Evolutionary conservation across 1,140 invertebrate species (phyloP), one percentile per base, ranked within the genome.

Genomic region (Magallana angulata): DNA sequence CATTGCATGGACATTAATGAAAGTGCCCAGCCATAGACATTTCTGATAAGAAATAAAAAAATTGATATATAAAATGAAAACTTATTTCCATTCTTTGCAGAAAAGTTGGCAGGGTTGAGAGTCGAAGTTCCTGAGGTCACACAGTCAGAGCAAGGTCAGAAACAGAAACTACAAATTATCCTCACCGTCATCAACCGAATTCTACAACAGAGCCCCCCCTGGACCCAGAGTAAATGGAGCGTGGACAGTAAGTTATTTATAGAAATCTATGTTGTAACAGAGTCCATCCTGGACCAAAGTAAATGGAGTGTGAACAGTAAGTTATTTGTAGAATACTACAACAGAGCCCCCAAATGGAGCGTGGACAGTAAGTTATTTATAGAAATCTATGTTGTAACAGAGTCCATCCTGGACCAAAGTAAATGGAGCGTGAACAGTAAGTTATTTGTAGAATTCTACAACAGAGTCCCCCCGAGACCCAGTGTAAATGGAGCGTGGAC

Each of bases 101-200:
- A 99, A 95, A 98, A 98, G 94, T 95, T 99, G 57, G 98, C 98
- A 0, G 96, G 97, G 68, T 96, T 97, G 59, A 98, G 98, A 95
- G 95, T 99, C 36, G 98, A 99, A 95, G 98, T 99, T 1, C 98
- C 98, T 4, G 99, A 99, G 96, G 99, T 99, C 2, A 99, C 98
- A 2, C 99, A 99, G 94, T 99, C 98, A 16, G 98, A 99, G 95
- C 98, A 99, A 95, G 98, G 98, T 0, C 99, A 99, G 94, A 97
- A 98, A 90, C 98, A 99, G 93, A 99, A 99, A 94, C 95, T 99
- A 14, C 96, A 97, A 85, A 97, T 98, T 82, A 98, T 99, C 62
- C 95, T 99, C 30, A 97, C 97, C 88, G 96, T 97, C 57, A 97
- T 98, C 1, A 98, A 98, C 95, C 96, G 96, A 91, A 97, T 97